Base-by-base conservation (phyloP, 2,888 invertebrate genomes). In the Cacoxenus indagator region DNA sequence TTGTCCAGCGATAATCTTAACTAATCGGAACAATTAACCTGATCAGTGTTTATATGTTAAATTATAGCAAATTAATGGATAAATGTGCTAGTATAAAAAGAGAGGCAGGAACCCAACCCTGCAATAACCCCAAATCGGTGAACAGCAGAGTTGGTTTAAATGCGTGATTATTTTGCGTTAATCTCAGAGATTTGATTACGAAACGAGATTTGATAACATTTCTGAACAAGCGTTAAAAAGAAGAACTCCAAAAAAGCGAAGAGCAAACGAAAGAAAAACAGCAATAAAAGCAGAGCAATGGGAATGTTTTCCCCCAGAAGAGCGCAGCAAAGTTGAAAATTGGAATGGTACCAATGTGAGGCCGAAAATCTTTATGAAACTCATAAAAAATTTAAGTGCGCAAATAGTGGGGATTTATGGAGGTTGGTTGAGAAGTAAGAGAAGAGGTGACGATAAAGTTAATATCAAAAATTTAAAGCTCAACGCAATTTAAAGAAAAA, bases 131-230 rank as follows among this genome's bases (percentile, higher is more conserved):
- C 9, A 17, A 64, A 51, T 51, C 27, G 26, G 26, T 64, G 19
- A 48, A 26, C 59, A 31, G 24, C 24, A 29, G 17, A 27, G 31
- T 14, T 19, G 54, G 26, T 24, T 59, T 59, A 31, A 59, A 31
- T 59, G 59, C 22, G n/a, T 31, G 59, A 59, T 59, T 59, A 59
- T 59, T 59, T 31, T 2, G 31, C 59, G 59, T 59, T 59, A 65
- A 61, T 65, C 61, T 54, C 73, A 69, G 71, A 68, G 69, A 75
- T 74, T 70, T 71, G 70, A 82, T 78, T 75, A 71, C 70, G 64
- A 68, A 71, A 69, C 72, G 57, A 71, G 75, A 73, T 71, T 78
- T 78, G 70, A 82, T 76, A 78, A 70, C 74, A 67, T 70, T 82
- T 46, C 81, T 77, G 73, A 78, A 8, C 6, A 51, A 46, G 19